phyloP scores from a whole-genome alignment of 2,888 invertebrate genomes.

The Campoletis raptor region DNA sequence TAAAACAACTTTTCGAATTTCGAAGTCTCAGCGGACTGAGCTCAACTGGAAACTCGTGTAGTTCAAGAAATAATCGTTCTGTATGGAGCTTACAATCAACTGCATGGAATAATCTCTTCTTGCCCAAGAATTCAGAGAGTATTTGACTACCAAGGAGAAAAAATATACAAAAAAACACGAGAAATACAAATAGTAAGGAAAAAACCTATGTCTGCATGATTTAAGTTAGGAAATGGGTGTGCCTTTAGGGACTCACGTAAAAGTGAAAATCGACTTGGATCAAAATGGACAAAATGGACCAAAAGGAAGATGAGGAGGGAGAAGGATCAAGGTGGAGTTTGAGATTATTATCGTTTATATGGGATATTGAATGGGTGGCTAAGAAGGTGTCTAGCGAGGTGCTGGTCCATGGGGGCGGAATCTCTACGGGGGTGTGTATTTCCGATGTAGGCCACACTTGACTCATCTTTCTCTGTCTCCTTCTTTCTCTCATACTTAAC shows the following conservation, averaged over 20 bases:
- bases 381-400: slow-evolving; percentile 81
- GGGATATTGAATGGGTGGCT: slow-evolving; percentile 84
- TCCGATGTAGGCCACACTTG: slow-evolving; percentile 66
- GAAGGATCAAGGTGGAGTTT: slow-evolving; percentile 18
- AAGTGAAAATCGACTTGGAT: slow-evolving; percentile 3
- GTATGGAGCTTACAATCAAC: not conserved
- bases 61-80: not conserved
- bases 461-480: slow-evolving; percentile 34
- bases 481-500: slow-evolving; percentile 29
- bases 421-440: slow-evolving; percentile 78
- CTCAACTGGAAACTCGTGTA: not conserved
- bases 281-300: slow-evolving; percentile 2
- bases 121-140: not conserved
- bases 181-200: not conserved
- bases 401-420: slow-evolving; percentile 77
- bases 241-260: not conserved
- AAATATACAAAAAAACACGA: not conserved
- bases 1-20: not conserved
- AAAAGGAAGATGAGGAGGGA: not conserved
- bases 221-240: slow-evolving; percentile 18
- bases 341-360: slow-evolving; percentile 83
- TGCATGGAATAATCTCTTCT: not conserved
- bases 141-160: not conserved
- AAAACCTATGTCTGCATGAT: not conserved
- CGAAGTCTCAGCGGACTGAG: not conserved